Base-by-base conservation (phyloP, 2,113 vertebrate genomes). In the Amblyopsis rosae region DNA sequence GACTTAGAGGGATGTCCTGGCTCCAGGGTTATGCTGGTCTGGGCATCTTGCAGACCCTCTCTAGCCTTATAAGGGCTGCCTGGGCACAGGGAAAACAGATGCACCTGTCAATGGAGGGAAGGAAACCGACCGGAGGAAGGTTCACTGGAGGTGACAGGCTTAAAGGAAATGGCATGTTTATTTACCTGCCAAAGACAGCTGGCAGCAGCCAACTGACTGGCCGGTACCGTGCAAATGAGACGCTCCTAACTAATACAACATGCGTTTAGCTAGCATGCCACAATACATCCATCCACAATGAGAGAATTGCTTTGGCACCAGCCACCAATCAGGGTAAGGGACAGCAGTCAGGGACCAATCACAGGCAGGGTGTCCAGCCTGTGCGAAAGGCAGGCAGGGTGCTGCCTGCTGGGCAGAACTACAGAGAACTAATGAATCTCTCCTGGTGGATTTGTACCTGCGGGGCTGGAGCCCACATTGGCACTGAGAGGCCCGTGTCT, bases 381-480 rank as follows among this genome's bases (percentile, higher is more conserved):
- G 41, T 54, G 67, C 74, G 73, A 83, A 73, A 79, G 83, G 82
- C 85, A 81, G 75, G 26, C 26, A 26, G 77, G 87, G 84, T 26
- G 26, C 26, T 26, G 81, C 69, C 82, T 78, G 76, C 73, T 81
- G 84, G 87, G 83, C 86, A 84, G 66, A 65, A 76, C 82, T 80
- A 85, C 85, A 85, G 72, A 85, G 69, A 82, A 79, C 86, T 85
- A 76, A 89, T 83, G 82, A 76, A 82, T 87, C 82, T 87, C 86
- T 77, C 79, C 74, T 74, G 82, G 82, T 87, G 77, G 86, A 93
- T 94, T 94, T 87, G 26, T 87, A 95, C 95, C 95, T 80, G 92
- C 95, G 84, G 95, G 96, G 91, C 95, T 94, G 82, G 89, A 93
- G 89, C 94, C 93, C 86, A 90, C 91, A 93, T 96, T 93, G 94